Base-by-base conservation (phyloP, 1,140 invertebrate species). In the Ips typographus region DNA sequence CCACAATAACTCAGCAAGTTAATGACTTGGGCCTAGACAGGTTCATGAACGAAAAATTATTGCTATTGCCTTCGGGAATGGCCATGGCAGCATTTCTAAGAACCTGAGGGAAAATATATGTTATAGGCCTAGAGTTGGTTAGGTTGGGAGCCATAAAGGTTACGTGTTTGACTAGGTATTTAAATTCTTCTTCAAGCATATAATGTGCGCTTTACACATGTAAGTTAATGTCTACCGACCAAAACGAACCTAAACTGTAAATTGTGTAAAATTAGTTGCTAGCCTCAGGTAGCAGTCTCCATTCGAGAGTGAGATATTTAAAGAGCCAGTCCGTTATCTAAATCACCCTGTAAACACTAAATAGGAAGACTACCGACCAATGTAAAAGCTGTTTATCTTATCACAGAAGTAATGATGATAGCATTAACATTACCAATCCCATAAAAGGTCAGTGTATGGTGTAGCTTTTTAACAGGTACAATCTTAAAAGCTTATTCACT, bases 341-440 rank as follows among this genome's bases (percentile, higher is more conserved):
- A 77, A 74, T 71, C 70, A 60, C 41, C 70, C 65, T 72, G 70
- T 77, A 75, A 77, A 75, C 74, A 74, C 70, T 74, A 68, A 75
- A 72, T 75, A 74, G 70, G 71, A 72, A 70, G 71, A 71, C 65
- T 73, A 70, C 68, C 71, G 59, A 72, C 65, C 71, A 74, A 70
- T 77, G 75, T 77, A 72, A 76, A 77, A 77, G 22, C 75, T 75
- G 68, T 71, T 72, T 72, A 53, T 75, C 75, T 77, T 77, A 77
- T 77, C 75, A 77, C 64, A 39, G 71, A 71, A 71, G 73, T 70
- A 75, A 75, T 74, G 75, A 74, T 74, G 74, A 77, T 77, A 77
- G 73, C 74, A 74, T 74, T 75, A 70, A 73, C 68, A 74, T 73
- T 72, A 67, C 64, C 56, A 73, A 73, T 68, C 55, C 64, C 59